Evolutionary conservation across 2,888 invertebrate genomes (phyloP), one percentile per base, ranked within the genome.

Genomic region (Cataglyphis cursor): DNA sequence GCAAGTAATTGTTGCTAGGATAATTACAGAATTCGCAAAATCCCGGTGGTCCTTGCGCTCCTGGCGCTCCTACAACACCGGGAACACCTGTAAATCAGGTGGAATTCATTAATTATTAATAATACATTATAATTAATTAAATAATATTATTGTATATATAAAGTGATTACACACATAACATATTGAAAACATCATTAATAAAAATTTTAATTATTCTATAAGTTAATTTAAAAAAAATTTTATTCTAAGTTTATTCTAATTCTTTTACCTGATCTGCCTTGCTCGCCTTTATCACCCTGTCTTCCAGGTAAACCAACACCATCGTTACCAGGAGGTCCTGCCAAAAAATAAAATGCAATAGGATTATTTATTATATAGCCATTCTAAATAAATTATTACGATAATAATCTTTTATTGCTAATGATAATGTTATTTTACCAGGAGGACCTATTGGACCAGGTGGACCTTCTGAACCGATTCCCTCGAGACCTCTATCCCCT

Each of bases 251-350:
- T 21, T 38, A 18, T 48, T 24, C 48, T 48, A 81, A 57, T 68
- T 44, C 9, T 35, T 86, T 91, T 95, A 97, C 97, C 97, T 95
- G 97, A 96, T 94, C 96, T 95, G 68, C 98, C 98, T 6, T 97
- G 95, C 90, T 97, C 97, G 10, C 98, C 98, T 92, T 97, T 95
- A 85, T 97, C 97, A 0, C 98, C 98, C 57, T 96, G 96, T 92
- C 97, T 96, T n/a, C 98, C 98, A 24, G 96, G 96, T 38, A 95
- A 85, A 28, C 97, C 97, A 85, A 96, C 94, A 8, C 97, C 96
- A 81, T 96, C 96, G 57, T 96, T 95, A 3, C 98, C 98, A 10
- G 96, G 95, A n/a, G 96, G 96, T 38, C 97, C 97, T 95, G 51
- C 73, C 93, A 12, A n/a, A n/a, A n/a, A n/a, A n/a, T 73, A 76